Evolutionary conservation across 2,113 vertebrate genomes (phyloP).

Genomic region (Vulpes ferrilata): DNA sequence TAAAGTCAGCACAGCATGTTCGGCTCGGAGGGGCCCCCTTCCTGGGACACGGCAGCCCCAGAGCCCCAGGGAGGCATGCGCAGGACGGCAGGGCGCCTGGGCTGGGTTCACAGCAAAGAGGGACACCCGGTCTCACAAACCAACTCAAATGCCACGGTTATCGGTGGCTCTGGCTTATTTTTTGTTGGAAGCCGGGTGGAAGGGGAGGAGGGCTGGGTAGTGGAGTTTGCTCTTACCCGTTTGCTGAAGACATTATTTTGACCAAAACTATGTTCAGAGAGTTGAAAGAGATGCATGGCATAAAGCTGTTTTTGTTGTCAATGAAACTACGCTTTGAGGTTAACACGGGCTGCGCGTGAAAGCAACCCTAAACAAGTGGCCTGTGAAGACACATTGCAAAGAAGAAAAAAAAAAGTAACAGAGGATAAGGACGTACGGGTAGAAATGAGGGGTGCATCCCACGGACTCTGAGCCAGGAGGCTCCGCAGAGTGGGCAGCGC

Average conservation of each 20-base stretch:
- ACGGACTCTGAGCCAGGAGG: background rate
- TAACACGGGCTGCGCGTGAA: background rate
- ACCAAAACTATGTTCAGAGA: background rate
- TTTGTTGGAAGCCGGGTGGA: background rate
- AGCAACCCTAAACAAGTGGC: background rate
- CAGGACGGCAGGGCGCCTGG: rapidly evolving
- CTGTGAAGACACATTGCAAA: background rate
- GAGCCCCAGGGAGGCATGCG: background rate
- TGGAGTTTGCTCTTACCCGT: background rate
- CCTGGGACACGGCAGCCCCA: background rate
- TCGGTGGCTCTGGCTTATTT: background rate
- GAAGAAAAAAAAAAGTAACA: background rate
- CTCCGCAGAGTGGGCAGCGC: background rate
- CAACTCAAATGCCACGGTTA: background rate
- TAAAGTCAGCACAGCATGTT: background rate
- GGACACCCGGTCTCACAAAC: background rate
- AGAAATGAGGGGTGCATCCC: background rate
- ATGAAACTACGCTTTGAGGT: background rate
- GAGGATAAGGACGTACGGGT: background rate
- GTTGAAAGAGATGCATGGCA: background rate
- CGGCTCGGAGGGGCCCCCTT: background rate
- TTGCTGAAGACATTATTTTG: conserved; percentile 2
- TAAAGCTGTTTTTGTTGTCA: conserved; percentile 28
- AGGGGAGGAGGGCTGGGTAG: background rate
- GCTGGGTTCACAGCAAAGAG: background rate